Evolutionary conservation across 2,888 invertebrate genomes (phyloP), one percentile per base, ranked within the genome.

Genomic region (Drosophila nr. perissopoda): DNA sequence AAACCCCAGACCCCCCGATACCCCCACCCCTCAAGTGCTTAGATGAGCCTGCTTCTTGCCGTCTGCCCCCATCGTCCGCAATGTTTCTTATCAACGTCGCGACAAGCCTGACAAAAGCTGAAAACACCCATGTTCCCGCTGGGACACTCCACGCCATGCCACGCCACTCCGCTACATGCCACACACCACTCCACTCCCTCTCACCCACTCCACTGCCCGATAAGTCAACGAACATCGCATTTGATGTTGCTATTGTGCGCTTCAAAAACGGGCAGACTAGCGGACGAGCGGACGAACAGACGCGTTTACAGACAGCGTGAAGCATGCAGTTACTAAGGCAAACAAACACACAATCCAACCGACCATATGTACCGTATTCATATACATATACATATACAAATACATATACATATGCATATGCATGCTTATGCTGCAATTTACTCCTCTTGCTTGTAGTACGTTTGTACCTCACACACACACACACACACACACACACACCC

Each of bases 361-460:
- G 3, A n/a, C 29, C 29, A 49, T 49, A 49, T 49, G 27, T 29
- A 49, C 18, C 6, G 18, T 49, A 49, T 11, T 27, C 49, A 49
- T 4, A 25, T 10, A 49, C 48, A 25, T 5, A 46, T 11, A 21
- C n/a, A 8, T n/a, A 10, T n/a, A 10, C 40, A 5, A 13, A 46
- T 11, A 11, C 21, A 25, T 11, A 11, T 42, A 11, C 31, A 31
- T 31, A 10, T 34, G 16, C 3, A 36, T 31, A 40, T 57, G 57
- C 57, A 57, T 57, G 42, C 31, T 31, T 57, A 25, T 40, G 57
- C 57, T 42, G 57, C 42, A 57, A 57, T 42, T 21, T 31, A 57
- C 57, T 57, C 38, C 27, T 16, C 8, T 31, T 57, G 57, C 56
- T 40, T 29, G 56, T 40, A 4, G 16, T 21, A 42, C 42, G 31